These are phyloP conservation scores for Popillia japonica DNA, from an alignment of 1,140 invertebrate species.

Conservation along the genomic window DNA sequence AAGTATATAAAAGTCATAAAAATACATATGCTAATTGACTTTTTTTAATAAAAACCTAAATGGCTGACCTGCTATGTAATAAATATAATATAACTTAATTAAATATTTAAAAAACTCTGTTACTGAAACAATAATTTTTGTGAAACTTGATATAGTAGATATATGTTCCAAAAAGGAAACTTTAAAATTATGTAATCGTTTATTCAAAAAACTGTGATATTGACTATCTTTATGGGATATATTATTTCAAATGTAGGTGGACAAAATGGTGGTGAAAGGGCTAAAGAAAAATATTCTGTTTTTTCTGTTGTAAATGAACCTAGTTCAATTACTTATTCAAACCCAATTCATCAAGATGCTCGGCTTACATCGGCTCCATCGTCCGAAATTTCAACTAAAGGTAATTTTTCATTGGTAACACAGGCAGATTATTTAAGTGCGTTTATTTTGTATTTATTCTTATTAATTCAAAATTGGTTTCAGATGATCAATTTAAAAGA, in stretches of 20 bases:
- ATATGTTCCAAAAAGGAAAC: too few relatives aligned
- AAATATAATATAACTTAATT: too few relatives aligned
- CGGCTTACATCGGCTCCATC: background rate
- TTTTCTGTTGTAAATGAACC: background rate
- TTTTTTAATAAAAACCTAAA: too few relatives aligned
- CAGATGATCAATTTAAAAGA: slow-evolving; percentile 2
- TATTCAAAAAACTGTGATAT: too few relatives aligned
- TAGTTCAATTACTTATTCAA: background rate
- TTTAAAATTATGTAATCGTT: too few relatives aligned
- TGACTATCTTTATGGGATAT: too few relatives aligned
- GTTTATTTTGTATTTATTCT: background rate
- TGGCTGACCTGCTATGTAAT: too few relatives aligned
- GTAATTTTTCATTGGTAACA: background rate
- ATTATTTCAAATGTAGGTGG: background rate
- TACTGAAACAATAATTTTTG: too few relatives aligned
- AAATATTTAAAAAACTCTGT: too few relatives aligned
- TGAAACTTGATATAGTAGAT: too few relatives aligned
- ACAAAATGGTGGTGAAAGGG: background rate
- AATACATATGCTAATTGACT: too few relatives aligned
- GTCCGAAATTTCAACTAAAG: background rate
- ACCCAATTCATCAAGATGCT: background rate
- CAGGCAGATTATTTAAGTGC: background rate
- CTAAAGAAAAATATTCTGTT: background rate
- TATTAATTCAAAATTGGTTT: background rate
- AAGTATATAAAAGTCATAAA: too few relatives aligned